Evolutionary conservation across 2,888 invertebrate genomes (phyloP).

Genomic region (Exephanes ischioxanthus): DNA sequence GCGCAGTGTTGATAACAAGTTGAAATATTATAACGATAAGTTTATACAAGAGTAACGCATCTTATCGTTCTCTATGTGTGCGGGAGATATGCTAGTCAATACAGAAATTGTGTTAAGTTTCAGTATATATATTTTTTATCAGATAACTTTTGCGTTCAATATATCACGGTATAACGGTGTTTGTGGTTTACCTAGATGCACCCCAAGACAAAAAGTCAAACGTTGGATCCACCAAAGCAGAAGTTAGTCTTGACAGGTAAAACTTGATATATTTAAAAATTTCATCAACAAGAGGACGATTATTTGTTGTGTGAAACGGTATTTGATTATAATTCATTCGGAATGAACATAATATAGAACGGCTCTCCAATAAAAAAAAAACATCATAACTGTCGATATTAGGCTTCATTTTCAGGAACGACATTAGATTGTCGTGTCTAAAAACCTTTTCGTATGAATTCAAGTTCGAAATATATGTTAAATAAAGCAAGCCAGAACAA

Average conservation of each 20-base stretch:
- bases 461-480: background rate
- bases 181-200: background rate
- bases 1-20: constrained; percentile 20
- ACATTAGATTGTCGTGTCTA: background rate
- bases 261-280: background rate
- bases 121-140: background rate
- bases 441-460: background rate
- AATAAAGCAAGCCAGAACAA: background rate
- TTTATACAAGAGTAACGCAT: constrained; percentile 22
- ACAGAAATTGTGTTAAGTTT: constrained; percentile 2
- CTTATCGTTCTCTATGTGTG: background rate
- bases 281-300: background rate
- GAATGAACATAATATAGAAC: background rate
- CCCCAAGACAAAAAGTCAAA: background rate
- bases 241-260: background rate
- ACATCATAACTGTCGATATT: background rate
- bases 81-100: constrained; percentile 4
- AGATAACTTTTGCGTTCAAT: background rate
- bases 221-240: background rate
- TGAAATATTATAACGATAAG: constrained; percentile 24
- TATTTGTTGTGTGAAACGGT: background rate
- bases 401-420: background rate
- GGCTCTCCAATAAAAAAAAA: background rate
- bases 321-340: background rate
- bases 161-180: background rate